Evolutionary conservation across 1,140 invertebrate species (phyloP).

Genomic region (Maconellicoccus hirsutus): DNA sequence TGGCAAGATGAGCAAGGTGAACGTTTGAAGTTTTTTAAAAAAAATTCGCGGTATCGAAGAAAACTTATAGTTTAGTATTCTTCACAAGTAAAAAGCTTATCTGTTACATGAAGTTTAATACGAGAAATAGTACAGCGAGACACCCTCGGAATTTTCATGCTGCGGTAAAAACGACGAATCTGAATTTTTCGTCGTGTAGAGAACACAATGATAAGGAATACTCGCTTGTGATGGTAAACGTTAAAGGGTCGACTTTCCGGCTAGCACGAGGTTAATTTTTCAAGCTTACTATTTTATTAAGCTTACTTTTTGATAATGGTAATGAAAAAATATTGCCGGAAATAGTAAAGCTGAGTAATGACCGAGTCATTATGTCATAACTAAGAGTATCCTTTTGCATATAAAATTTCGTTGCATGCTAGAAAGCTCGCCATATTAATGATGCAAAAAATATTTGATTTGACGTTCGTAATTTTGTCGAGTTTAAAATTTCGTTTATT

Average conservation of each 20-base stretch:
- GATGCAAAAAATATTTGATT: too few species aligned
- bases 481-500: too few species aligned
- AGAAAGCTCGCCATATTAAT: too few species aligned
- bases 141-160: not conserved
- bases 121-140: not conserved
- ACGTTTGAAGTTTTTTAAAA: too few species aligned
- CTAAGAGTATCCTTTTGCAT: too few species aligned
- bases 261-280: not conserved
- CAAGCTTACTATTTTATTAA: slow-evolving; percentile 9
- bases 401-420: too few species aligned
- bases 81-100: not conserved
- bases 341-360: slow-evolving; percentile 4
- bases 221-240: not conserved
- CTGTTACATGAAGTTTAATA: slow-evolving; percentile 9
- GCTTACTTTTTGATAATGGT: not conserved
- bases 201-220: not conserved
- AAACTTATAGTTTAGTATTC: not conserved
- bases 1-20: not conserved
- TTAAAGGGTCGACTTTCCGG: not conserved
- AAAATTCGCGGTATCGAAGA: not conserved
- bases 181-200: not conserved
- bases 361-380: not conserved
- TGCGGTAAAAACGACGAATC: not conserved
- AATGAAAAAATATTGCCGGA: not conserved
- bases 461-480: too few species aligned